Evolutionary conservation across 2,888 invertebrate species (phyloP).

Genomic region (Volucella bombylans): DNA sequence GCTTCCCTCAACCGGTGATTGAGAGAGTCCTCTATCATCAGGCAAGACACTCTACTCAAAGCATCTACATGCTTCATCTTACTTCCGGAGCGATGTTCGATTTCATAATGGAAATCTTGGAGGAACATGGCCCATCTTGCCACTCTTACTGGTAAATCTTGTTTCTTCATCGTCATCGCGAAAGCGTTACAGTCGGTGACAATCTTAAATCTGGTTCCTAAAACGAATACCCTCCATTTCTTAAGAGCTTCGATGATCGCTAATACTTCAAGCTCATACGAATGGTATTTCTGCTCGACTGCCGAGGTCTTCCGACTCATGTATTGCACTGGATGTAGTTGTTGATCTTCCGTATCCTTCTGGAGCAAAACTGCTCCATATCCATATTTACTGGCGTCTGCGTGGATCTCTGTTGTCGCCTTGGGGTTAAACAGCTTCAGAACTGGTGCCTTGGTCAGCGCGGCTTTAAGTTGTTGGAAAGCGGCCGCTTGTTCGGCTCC

Average conservation of each 20-base stretch:
- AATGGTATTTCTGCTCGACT: slow-evolving; percentile 76
- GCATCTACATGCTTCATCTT: slow-evolving; percentile 47
- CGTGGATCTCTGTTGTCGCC: slow-evolving; percentile 47
- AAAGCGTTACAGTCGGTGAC: slow-evolving; percentile 78
- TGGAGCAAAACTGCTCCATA: slow-evolving; percentile 53
- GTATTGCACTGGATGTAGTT: slow-evolving; percentile 39
- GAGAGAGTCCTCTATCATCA: slow-evolving; percentile 20
- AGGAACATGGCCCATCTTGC: slow-evolving; percentile 42
- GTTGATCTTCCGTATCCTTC: slow-evolving; percentile 20
- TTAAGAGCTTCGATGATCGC: slow-evolving; percentile 55
- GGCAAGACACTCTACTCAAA: slow-evolving; percentile 21
- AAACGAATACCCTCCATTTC: slow-evolving; percentile 75
- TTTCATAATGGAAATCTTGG: slow-evolving; percentile 40
- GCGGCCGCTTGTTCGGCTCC: too few relatives aligned
- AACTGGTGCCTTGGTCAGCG: slow-evolving; percentile 24
- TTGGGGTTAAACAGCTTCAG: slow-evolving; percentile 30
- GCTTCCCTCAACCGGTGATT: slow-evolving; percentile 24
- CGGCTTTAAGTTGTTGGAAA: slow-evolving; percentile 31
- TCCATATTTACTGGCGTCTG: slow-evolving; percentile 54
- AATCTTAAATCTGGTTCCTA: slow-evolving; percentile 76
- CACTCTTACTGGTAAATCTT: slow-evolving; percentile 52
- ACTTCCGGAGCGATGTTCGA: slow-evolving; percentile 33
- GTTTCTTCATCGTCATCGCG: slow-evolving; percentile 76
- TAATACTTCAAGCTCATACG: slow-evolving; percentile 75
- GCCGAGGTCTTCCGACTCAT: slow-evolving; percentile 47